A percentile compares a stretch with the other conserved stretches of the same genome.
phyloP scores from a whole-genome alignment of 2,797 vertebrate genomes.

The Oreochromis grahami region DNA sequence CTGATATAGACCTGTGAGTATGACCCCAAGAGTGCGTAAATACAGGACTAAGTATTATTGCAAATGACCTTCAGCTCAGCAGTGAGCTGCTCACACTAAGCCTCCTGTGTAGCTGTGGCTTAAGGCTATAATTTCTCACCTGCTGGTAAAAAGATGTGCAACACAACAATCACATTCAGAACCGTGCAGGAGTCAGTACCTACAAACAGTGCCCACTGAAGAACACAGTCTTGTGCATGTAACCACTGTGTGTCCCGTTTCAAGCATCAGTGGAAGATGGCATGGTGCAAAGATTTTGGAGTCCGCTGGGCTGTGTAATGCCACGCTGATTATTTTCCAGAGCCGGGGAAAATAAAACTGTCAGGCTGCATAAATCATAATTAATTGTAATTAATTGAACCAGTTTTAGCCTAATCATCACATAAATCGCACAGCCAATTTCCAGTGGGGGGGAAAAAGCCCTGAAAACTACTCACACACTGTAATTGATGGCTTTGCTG shows the following conservation, averaged over 20 bases:
- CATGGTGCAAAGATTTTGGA: background rate
- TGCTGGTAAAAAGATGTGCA: background rate
- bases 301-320: conserved; percentile 35
- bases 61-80: background rate
- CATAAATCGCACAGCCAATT: conserved; percentile 49
- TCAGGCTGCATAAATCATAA: conserved; percentile 57
- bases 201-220: background rate
- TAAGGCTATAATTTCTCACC: background rate
- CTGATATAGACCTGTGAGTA: fast-evolving
- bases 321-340: conserved; percentile 39
- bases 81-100: background rate
- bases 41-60: background rate
- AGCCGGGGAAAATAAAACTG: conserved; percentile 58
- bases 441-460: background rate
- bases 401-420: conserved; percentile 53
- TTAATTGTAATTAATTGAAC: conserved; percentile 67
- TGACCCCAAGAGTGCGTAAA: background rate
- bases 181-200: background rate
- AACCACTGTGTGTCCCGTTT: conserved; percentile 6
- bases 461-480: conserved; percentile 22
- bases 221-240: conserved; percentile 10
- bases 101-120: background rate
- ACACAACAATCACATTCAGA: background rate
- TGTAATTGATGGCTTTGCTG: conserved; percentile 54
- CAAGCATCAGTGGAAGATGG: conserved; percentile 38